Evolutionary conservation across 2,797 vertebrate species (phyloP).

Genomic region (Molossus alvarezi): DNA sequence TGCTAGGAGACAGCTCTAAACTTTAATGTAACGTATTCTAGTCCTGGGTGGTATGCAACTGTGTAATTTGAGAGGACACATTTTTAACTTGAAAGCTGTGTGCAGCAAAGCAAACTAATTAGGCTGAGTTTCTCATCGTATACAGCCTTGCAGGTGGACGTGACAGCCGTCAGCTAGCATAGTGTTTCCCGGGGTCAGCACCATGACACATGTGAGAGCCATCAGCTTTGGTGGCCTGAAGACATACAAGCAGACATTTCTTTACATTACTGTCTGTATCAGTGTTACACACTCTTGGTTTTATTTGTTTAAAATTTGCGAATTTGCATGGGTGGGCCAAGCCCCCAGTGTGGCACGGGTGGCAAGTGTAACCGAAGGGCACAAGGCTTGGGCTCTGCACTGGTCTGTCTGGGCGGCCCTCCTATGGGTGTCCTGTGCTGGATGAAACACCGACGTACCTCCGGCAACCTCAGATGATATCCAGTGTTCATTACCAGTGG

Average conservation of each 20-base stretch:
- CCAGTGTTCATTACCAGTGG: background rate
- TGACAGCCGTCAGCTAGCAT: fast-evolving
- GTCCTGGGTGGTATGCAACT: fast-evolving
- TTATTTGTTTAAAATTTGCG: background rate
- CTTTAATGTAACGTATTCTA: background rate
- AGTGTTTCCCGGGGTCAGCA: background rate
- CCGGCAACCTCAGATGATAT: background rate
- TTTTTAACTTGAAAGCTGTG: background rate
- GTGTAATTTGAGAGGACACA: background rate
- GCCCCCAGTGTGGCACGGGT: fast-evolving
- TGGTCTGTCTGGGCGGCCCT: background rate
- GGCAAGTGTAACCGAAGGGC: background rate
- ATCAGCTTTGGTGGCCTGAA: background rate
- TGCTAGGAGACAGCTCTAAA: background rate
- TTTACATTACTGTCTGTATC: no score
- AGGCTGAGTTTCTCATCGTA: background rate
- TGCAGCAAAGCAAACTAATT: background rate
- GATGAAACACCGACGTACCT: background rate
- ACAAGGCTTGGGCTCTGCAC: background rate
- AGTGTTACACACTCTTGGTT: background rate
- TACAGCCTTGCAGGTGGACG: background rate
- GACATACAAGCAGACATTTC: background rate
- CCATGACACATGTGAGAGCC: background rate
- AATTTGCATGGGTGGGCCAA: background rate
- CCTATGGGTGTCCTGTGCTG: background rate